phyloP scores from a whole-genome alignment of 2,113 vertebrate species.

The Lagopus leucura region DNA sequence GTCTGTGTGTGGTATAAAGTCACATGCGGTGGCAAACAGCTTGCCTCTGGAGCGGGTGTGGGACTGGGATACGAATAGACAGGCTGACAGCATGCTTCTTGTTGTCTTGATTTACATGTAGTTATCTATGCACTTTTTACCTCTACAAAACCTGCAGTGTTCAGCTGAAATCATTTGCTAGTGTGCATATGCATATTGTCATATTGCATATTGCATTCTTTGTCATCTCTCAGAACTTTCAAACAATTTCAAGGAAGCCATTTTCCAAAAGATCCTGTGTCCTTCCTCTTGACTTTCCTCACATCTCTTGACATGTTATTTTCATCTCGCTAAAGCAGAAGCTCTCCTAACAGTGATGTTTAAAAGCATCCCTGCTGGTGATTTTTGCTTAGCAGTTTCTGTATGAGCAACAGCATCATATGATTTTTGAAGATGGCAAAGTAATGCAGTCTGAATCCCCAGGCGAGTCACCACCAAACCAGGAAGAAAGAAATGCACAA shows the following conservation, averaged over 20 bases:
- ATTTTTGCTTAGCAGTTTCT: slow-evolving; percentile 46
- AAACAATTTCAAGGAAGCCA: neutral
- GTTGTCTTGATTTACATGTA: neutral
- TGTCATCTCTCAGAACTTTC: neutral
- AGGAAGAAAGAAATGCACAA: neutral
- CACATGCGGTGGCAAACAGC: neutral
- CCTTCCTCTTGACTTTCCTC: neutral
- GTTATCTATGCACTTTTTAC: neutral
- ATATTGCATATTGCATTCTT: no score
- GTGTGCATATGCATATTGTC: neutral
- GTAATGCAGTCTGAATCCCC: slow-evolving; percentile 6
- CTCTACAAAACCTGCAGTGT: neutral
- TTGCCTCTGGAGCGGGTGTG: neutral
- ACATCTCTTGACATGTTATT: neutral
- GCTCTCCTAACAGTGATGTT: slow-evolving; percentile 1
- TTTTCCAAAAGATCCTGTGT: neutral
- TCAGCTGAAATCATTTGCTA: neutral
- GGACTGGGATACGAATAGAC: neutral
- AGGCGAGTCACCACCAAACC: neutral
- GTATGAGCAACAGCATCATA: slow-evolving; percentile 45
- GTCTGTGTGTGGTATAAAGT: neutral
- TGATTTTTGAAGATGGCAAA: slow-evolving; percentile 26
- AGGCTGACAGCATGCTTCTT: neutral
- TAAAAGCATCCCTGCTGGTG: slow-evolving; percentile 11
- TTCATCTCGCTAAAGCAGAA: neutral